Evolutionary conservation across 1,140 invertebrate genomes (phyloP), one percentile per base, ranked within the genome.

Genomic region (Anoplolepis gracilipes): DNA sequence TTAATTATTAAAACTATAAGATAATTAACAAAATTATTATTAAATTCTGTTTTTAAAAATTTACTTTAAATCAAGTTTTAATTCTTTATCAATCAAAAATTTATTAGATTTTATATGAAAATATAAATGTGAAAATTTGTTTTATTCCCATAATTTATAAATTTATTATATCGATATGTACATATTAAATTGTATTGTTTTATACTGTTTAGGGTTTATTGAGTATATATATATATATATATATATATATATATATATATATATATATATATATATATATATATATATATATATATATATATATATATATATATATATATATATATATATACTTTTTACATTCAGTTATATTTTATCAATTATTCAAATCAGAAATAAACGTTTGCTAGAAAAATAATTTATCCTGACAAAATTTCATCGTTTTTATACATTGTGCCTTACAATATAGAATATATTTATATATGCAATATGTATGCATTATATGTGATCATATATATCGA

Each of bases 381-480:
- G 30, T 57, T 61, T 73, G 53, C 53, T 82, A 82, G 67, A 82
- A 82, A 82, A 82, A 82, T 82, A 82, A 82, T 82, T 82, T 82
- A 82, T 82, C 65, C 78, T 55, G 78, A 82, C 70, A 73, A 59
- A 73, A 73, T 42, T 72, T 42, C 53, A 61, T 59, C 49, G 22
- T 79, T 39, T 22, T 82, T 73, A 49, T 49, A 82, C 55, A 82
- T 65, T 19, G 53, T 73, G 28, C 28, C 28, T 33, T 82, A 64
- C 57, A 81, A 73, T 73, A 73, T 25, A 73, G 25, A 59, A 46
- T 73, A 61, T 82, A 81, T 72, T 39, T 42, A 72, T 73, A 67
- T 42, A 42, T 57, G n/a, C 42, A 7, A 59, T 78, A 65, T 78
- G 39, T n/a, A 42, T 49, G 42, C 42, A 55, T 19, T 59, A 59